Percentiles rank a stretch among this genome's conserved stretches.
Evolutionary conservation across 2,113 vertebrate genomes (phyloP).

Genomic region (Syngnathus typhle): DNA sequence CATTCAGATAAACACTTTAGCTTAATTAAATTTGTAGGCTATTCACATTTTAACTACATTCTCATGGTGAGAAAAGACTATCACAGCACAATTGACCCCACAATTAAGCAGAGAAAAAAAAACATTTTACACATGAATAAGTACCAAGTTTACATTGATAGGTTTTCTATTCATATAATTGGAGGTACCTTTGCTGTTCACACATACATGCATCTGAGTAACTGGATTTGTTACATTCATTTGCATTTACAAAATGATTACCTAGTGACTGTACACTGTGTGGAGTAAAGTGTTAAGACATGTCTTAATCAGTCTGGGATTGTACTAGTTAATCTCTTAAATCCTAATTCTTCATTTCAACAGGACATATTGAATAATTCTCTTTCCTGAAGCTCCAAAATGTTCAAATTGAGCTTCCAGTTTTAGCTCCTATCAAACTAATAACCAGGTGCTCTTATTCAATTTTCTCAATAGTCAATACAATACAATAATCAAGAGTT

Average conservation of each 20-base stretch:
- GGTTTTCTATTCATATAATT: background rate
- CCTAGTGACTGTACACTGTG: background rate
- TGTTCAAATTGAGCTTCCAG: background rate
- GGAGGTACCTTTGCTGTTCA: background rate
- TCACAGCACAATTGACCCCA: background rate
- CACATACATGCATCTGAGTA: background rate
- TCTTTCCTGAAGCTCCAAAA: background rate
- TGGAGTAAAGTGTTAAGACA: background rate
- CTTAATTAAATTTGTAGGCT: background rate
- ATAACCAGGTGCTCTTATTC: background rate
- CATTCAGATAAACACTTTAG: background rate
- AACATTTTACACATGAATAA: background rate
- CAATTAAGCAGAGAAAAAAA: background rate
- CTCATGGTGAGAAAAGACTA: background rate
- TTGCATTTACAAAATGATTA: background rate
- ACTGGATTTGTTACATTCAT: background rate
- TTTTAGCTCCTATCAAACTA: background rate
- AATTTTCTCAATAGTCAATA: no score
- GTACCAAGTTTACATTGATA: background rate
- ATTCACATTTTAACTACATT: background rate
- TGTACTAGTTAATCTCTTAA: background rate
- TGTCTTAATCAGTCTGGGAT: background rate
- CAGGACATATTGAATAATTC: background rate
- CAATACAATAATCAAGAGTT: background rate
- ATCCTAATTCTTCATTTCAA: background rate